phyloP scores from a whole-genome alignment of 1,140 invertebrate species.

The Eciton burchellii region DNA sequence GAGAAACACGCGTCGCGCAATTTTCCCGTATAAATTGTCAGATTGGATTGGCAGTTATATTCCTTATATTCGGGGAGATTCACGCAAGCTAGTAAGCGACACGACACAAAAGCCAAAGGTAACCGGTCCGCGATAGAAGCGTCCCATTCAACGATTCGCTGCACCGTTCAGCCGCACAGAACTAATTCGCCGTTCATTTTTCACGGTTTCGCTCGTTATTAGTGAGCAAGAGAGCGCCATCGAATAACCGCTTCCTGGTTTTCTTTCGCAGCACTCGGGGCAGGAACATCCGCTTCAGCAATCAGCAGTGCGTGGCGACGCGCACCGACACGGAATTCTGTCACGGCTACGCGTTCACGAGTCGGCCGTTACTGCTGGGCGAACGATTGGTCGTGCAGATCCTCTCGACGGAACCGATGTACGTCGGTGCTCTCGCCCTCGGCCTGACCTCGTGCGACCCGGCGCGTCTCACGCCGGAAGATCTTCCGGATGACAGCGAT shows the following conservation, averaged over 20 bases:
- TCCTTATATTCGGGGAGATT: background rate
- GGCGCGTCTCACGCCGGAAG: conserved; percentile 88
- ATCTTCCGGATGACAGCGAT: conserved; percentile 97
- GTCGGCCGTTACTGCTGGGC: conserved; percentile 92
- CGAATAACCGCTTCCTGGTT: conserved; percentile 56
- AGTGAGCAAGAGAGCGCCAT: conserved; percentile 13
- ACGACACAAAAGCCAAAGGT: conserved; percentile 22
- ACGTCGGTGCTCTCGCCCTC: conserved; percentile 94
- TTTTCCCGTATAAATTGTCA: background rate
- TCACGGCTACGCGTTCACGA: conserved; percentile 97
- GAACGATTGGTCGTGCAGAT: conserved; percentile 96
- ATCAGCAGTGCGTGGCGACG: conserved; percentile 92
- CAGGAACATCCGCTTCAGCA: conserved; percentile 93
- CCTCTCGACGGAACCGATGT: conserved; percentile 93
- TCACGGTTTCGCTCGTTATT: conserved; percentile 44
- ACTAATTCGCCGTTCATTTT: conserved; percentile 50
- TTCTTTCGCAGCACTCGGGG: conserved; percentile 89
- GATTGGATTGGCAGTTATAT: background rate
- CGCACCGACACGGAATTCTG: conserved; percentile 94
- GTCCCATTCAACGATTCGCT: background rate
- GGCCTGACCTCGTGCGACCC: conserved; percentile 98
- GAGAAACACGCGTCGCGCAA: background rate
- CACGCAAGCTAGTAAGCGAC: too few relatives aligned
- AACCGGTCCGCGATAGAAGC: conserved; percentile 11
- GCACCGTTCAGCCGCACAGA: conserved; percentile 32